Percentiles rank a stretch among this genome's conserved stretches.
These are phyloP conservation scores for cattle (Bos taurus) DNA, from an alignment of 2,113 vertebrate genomes.

Conservation along the genomic window DNA sequence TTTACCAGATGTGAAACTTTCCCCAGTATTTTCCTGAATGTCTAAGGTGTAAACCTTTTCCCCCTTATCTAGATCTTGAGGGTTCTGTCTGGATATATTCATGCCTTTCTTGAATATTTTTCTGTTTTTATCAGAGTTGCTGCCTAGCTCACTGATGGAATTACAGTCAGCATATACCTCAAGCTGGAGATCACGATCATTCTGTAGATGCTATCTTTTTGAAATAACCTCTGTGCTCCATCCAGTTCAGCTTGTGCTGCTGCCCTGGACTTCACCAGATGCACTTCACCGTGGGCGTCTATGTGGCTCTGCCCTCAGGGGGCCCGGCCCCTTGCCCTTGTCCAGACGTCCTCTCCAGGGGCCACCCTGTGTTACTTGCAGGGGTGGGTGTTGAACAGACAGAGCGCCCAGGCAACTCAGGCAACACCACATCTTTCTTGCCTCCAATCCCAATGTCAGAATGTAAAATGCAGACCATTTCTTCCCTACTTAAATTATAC, in stretches of 20 bases:
- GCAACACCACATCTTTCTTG: background rate
- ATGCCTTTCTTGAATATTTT: background rate
- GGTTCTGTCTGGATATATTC: background rate
- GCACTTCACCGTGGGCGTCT: rapidly evolving
- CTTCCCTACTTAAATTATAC: background rate
- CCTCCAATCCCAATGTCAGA: background rate
- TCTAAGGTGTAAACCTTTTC: background rate
- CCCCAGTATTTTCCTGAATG: background rate
- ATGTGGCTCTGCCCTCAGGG: rapidly evolving
- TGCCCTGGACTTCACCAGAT: background rate
- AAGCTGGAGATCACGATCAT: background rate
- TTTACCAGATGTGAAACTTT: background rate
- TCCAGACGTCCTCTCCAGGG: rapidly evolving
- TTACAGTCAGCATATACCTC: background rate
- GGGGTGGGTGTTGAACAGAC: rapidly evolving
- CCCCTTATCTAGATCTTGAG: background rate
- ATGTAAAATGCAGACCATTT: background rate
- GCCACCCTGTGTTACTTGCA: background rate
- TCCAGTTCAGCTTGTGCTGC: background rate
- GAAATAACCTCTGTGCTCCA: background rate
- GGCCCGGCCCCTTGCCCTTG: rapidly evolving
- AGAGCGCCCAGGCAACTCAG: background rate
- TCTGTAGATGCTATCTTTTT: rapidly evolving
- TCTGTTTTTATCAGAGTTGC: background rate
- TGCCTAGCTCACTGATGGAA: background rate